Percentiles rank a stretch among this genome's conserved stretches.
Conservation (phyloP, 2,113 vertebrate species). For the Calyptommatus sinebrachiatus region DNA sequence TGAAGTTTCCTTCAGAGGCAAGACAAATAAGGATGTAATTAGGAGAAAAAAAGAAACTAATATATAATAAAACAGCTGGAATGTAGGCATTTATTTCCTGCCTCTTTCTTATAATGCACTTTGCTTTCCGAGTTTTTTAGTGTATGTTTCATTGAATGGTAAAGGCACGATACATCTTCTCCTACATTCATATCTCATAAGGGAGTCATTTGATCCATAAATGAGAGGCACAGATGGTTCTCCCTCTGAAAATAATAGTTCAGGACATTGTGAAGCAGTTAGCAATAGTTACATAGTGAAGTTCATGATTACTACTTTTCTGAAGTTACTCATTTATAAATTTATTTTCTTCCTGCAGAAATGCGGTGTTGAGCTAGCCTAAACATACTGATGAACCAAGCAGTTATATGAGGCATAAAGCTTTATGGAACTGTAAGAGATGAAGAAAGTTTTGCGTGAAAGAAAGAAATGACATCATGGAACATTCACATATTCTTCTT, state of each 20-base stretch:
- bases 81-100: constrained; percentile 3
- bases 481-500: no score
- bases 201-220: neutral
- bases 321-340: no score
- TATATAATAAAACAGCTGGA: neutral
- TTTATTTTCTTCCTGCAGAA: no score
- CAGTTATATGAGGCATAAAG: no score
- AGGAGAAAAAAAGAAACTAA: neutral
- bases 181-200: neutral
- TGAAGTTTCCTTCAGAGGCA: constrained; percentile 5
- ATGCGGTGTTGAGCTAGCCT: no score
- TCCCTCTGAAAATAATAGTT: neutral
- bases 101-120: neutral
- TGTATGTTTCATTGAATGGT: neutral
- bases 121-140: neutral
- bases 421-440: no score
- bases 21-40: neutral
- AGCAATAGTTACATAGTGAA: neutral
- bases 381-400: no score
- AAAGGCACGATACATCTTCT: neutral
- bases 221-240: neutral
- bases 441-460: no score
- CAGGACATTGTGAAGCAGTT: neutral
- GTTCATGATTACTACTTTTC: no score
- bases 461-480: no score